phyloP scores from a whole-genome alignment of 2,113 vertebrate species.

The Sylvilagus bachmani region DNA sequence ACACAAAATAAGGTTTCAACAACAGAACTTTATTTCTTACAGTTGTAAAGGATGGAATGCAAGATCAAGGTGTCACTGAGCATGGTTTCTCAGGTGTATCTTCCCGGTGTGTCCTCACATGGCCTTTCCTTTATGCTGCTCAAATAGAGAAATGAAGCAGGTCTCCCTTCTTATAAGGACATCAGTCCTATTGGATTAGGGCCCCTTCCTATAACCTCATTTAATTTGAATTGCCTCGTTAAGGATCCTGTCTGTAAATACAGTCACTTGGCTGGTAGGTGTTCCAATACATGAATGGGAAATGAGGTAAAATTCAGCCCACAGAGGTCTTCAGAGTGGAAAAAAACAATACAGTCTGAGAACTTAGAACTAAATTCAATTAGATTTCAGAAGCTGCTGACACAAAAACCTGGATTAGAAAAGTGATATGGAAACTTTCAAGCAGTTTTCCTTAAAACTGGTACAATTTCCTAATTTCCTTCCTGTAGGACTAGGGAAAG shows the following conservation, averaged over 20 bases:
- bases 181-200: background rate
- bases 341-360: background rate
- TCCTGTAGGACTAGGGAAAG: background rate
- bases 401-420: background rate
- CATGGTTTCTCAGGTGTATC: background rate
- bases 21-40: background rate
- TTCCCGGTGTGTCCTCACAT: background rate
- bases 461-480: background rate
- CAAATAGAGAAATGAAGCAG: background rate
- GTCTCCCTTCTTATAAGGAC: background rate
- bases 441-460: constrained; percentile 16
- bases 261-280: background rate
- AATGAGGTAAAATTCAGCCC: background rate
- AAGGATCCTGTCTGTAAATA: background rate
- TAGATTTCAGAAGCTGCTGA: background rate
- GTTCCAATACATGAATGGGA: background rate
- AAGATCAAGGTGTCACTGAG: background rate
- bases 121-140: background rate
- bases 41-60: background rate
- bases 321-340: background rate
- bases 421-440: background rate
- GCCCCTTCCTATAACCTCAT: background rate
- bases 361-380: background rate
- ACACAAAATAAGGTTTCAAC: background rate
- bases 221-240: background rate